Evolutionary conservation across 1,140 invertebrate genomes (phyloP).

Genomic region (Trachymyrmex cornetzi): DNA sequence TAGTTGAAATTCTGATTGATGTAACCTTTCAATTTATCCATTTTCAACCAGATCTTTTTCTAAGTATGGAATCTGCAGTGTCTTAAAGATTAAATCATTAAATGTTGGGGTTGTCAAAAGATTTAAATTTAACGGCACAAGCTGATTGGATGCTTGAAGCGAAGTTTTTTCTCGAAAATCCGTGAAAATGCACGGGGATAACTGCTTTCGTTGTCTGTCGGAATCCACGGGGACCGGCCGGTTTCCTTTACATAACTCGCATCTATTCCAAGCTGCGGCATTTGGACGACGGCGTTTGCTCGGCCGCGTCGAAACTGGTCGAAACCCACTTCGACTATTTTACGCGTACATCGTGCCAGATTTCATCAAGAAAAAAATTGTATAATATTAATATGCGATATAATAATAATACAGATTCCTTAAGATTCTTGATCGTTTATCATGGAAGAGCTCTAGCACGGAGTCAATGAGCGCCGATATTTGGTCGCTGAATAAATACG

Average conservation of each 20-base stretch:
- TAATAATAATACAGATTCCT: constrained; percentile 1
- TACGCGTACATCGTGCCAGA: constrained; percentile 15
- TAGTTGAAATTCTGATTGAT: too few species aligned
- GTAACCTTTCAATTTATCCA: too few species aligned
- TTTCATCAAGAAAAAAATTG: background rate
- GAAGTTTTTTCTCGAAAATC: constrained; percentile 55
- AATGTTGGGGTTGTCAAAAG: background rate
- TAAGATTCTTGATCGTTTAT: background rate
- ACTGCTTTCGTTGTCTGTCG: constrained; percentile 4
- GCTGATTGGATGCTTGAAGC: background rate
- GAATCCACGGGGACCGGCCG: background rate
- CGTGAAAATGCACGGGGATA: constrained; percentile 8
- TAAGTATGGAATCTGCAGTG: too few species aligned
- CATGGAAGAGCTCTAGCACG: background rate
- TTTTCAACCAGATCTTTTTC: too few species aligned
- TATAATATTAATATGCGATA: background rate
- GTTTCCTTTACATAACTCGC: constrained; percentile 67
- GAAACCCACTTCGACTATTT: background rate
- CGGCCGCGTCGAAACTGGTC: background rate
- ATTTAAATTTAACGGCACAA: background rate
- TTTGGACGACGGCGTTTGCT: constrained; percentile 56
- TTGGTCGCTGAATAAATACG: background rate
- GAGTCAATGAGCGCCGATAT: background rate
- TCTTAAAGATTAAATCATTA: too few species aligned
- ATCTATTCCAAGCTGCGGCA: constrained; percentile 69